Conservation (phyloP, 2,113 vertebrate genomes). For the Plecotus auritus region DNA sequence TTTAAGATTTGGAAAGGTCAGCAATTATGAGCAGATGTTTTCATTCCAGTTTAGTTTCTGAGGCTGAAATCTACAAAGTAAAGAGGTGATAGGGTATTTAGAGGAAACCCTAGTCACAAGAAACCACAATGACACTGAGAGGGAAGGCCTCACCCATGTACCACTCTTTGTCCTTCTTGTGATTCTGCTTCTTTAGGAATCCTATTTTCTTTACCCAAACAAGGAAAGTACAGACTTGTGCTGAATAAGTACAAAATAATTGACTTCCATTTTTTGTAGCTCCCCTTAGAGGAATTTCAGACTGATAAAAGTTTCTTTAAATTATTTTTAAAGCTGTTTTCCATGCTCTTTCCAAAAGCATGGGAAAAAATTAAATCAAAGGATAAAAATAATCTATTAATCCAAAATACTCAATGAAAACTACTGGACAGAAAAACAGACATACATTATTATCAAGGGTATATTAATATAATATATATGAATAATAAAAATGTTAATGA, state of each 20-base stretch:
- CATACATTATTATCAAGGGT: neutral
- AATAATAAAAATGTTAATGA: neutral
- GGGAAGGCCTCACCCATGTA: neutral
- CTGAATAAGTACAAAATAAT: conserved; percentile 35
- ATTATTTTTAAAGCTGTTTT: conserved; percentile 47
- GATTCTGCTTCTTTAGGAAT: neutral
- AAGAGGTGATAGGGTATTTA: neutral
- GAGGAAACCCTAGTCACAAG: neutral
- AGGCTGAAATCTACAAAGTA: neutral
- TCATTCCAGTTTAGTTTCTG: neutral
- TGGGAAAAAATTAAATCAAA: conserved; percentile 1
- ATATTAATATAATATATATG: neutral
- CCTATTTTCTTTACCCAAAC: neutral
- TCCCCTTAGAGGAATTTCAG: conserved; percentile 29
- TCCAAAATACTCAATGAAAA: neutral
- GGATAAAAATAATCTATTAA: neutral
- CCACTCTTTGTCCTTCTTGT: neutral
- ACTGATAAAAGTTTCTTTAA: conserved; percentile 33
- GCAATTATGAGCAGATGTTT: neutral
- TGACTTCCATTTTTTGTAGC: conserved; percentile 35
- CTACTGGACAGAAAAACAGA: neutral
- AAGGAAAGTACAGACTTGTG: neutral
- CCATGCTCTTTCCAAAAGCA: conserved; percentile 30
- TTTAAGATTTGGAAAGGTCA: conserved; percentile 2
- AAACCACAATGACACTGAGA: neutral